These are phyloP conservation scores for Punctoribates punctum DNA, from an alignment of 2,888 invertebrate genomes.

Conservation along the genomic window DNA sequence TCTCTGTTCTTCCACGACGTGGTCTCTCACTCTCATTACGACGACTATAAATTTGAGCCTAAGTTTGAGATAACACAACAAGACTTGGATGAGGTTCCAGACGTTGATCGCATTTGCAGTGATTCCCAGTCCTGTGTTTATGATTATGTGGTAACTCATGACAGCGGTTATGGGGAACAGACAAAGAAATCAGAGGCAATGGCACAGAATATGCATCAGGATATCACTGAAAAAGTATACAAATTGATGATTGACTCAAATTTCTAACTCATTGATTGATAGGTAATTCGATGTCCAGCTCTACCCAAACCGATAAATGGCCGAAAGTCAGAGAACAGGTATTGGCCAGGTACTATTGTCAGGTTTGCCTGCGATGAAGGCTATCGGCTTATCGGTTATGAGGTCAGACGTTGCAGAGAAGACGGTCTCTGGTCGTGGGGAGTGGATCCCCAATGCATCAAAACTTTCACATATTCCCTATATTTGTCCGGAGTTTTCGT, in stretches of 20 bases:
- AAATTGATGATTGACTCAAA: not conserved
- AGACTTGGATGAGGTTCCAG: conserved; percentile 49
- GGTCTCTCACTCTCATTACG: conserved; percentile 72
- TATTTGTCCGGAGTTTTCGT: not conserved
- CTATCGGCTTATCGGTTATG: conserved; percentile 79
- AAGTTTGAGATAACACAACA: conserved; percentile 66
- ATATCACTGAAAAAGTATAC: conserved; percentile 38
- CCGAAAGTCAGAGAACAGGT: conserved; percentile 81
- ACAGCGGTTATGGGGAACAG: conserved; percentile 78
- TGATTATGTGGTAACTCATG: conserved; percentile 75
- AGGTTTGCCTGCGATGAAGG: conserved; percentile 86
- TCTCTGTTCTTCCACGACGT: conserved; percentile 75
- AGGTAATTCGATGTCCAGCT: conserved; percentile 74
- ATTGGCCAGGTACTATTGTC: conserved; percentile 79
- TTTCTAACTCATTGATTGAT: not conserved
- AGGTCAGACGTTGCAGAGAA: conserved; percentile 71
- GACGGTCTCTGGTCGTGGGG: conserved; percentile 78
- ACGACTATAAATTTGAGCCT: conserved; percentile 71
- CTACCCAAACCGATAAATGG: conserved; percentile 86
- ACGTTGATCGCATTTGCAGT: conserved; percentile 62
- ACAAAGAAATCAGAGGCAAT: conserved; percentile 70
- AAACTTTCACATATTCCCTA: not conserved
- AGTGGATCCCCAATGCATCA: conserved; percentile 79
- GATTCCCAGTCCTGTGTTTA: conserved; percentile 80
- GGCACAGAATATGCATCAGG: conserved; percentile 44